A percentile compares a stretch with the other conserved stretches of the same genome.
phyloP scores from a whole-genome alignment of 2,113 vertebrate genomes.

The Tetrax tetrax region DNA sequence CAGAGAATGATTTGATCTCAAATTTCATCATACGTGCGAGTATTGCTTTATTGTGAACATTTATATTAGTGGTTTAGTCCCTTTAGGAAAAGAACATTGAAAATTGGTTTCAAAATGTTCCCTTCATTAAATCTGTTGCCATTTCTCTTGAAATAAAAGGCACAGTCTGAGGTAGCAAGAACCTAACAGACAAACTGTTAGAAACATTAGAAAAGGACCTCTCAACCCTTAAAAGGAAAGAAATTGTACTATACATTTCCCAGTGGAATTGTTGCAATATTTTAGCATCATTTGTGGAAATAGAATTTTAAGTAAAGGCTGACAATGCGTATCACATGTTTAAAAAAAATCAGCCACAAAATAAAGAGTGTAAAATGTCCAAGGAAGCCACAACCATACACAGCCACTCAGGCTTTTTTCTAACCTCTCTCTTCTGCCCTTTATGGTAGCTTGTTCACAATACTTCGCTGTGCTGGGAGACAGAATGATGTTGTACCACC shows the following conservation, averaged over 20 bases:
- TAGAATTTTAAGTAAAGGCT: slow-evolving; percentile 32
- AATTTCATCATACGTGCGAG: slow-evolving; percentile 60
- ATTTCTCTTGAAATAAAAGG: slow-evolving; percentile 67
- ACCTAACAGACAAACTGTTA: slow-evolving; percentile 42
- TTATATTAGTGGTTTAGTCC: slow-evolving; percentile 64
- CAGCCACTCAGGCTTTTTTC: background rate
- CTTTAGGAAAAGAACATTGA: slow-evolving; percentile 64
- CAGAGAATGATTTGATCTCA: slow-evolving; percentile 54
- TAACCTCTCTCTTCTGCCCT: background rate
- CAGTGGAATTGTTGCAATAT: slow-evolving; percentile 37
- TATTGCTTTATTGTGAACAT: slow-evolving; percentile 63
- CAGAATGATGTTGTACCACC: background rate
- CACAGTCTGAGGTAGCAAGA: slow-evolving; percentile 13
- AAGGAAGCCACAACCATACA: background rate
- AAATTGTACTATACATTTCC: slow-evolving; percentile 50
- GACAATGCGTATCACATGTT: background rate
- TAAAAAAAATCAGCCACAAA: slow-evolving; percentile 21
- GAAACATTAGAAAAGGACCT: slow-evolving; percentile 63
- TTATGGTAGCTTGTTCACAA: background rate
- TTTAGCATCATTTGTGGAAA: slow-evolving; percentile 55
- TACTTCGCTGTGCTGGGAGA: background rate
- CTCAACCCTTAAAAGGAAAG: slow-evolving; percentile 50
- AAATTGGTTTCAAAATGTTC: slow-evolving; percentile 65
- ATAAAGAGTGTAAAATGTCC: background rate
- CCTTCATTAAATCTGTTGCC: slow-evolving; percentile 67